Evolutionary conservation across 2,113 vertebrate species (phyloP).

Genomic region (Epinephelus lanceolatus): DNA sequence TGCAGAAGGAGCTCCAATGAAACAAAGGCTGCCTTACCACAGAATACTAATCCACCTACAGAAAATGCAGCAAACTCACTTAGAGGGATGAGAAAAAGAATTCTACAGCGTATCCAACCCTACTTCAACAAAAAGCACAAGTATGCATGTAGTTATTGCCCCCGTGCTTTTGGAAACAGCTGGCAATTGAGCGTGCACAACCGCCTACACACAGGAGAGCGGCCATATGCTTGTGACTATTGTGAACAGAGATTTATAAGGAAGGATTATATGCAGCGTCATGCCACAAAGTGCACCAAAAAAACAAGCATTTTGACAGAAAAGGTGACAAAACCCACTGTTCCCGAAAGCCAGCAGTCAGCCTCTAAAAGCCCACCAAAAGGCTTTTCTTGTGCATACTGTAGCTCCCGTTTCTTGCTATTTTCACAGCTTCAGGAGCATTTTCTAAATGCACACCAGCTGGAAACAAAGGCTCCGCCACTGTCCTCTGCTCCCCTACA

Average conservation of each 20-base stretch:
- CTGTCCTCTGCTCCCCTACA: conserved; percentile 63
- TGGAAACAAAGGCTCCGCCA: conserved; percentile 62
- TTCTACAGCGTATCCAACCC: conserved; percentile 72
- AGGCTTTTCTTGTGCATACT: conserved; percentile 84
- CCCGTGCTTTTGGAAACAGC: conserved; percentile 71
- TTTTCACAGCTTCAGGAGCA: conserved; percentile 87
- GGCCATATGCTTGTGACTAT: conserved; percentile 77
- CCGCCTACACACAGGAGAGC: conserved; percentile 84
- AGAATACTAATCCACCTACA: conserved; percentile 18
- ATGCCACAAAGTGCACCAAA: conserved; percentile 75
- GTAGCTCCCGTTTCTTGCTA: conserved; percentile 81
- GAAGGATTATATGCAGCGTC: conserved; percentile 83
- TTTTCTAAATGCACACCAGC: conserved; percentile 79
- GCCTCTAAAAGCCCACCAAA: conserved; percentile 50
- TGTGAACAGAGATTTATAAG: conserved; percentile 84
- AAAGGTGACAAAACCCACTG: conserved; percentile 22
- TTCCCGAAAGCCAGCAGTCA: conserved; percentile 26
- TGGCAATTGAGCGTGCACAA: conserved; percentile 72
- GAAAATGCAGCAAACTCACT: conserved; percentile 37
- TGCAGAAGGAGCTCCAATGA: conserved; percentile 48
- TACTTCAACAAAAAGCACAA: conserved; percentile 71
- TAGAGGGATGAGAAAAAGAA: conserved; percentile 49
- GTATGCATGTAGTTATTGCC: conserved; percentile 78
- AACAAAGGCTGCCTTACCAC: not conserved
- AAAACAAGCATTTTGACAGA: conserved; percentile 47